phyloP scores from a whole-genome alignment of 2,797 vertebrate species.

The Tiaroga cobitis region DNA sequence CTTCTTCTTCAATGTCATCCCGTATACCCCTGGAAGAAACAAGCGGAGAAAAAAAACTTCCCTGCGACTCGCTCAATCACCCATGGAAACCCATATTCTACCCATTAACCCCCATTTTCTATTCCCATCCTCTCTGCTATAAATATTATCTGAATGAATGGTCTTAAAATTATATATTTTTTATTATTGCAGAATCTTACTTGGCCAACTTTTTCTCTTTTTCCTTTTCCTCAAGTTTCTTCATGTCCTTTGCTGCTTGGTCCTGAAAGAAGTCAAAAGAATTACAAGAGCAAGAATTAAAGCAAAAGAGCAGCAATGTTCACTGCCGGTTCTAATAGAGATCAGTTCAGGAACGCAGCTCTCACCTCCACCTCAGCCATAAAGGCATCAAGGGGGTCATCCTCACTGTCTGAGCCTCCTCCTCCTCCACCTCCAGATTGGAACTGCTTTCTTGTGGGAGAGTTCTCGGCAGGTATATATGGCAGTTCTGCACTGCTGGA shows the following conservation, averaged over 20 bases:
- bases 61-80: slow-evolving; percentile 98
- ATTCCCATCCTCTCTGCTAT: slow-evolving; percentile 16
- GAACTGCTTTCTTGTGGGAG: slow-evolving; percentile 94
- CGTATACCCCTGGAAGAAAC: slow-evolving; percentile 99
- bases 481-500: slow-evolving; percentile 90
- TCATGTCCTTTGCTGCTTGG: slow-evolving; percentile 98
- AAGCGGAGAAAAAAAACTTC: slow-evolving; percentile 99
- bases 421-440: slow-evolving; percentile 81
- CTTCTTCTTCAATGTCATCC: slow-evolving; percentile 99
- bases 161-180: background rate
- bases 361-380: slow-evolving; percentile 99
- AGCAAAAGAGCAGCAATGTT: background rate
- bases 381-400: slow-evolving; percentile 96
- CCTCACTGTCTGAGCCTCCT: slow-evolving; percentile 93
- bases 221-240: slow-evolving; percentile 95
- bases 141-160: slow-evolving; percentile 21
- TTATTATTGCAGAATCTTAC: slow-evolving; percentile 79
- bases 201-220: slow-evolving; percentile 93
- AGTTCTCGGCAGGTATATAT: slow-evolving; percentile 98
- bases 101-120: slow-evolving; percentile 22
- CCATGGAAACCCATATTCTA: slow-evolving; percentile 80
- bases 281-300: background rate
- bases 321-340: background rate
- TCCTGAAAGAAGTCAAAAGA: slow-evolving; percentile 72
- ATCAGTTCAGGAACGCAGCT: background rate